Evolutionary conservation across 2,888 invertebrate species (phyloP).

Genomic region (Aleiodes testaceus): DNA sequence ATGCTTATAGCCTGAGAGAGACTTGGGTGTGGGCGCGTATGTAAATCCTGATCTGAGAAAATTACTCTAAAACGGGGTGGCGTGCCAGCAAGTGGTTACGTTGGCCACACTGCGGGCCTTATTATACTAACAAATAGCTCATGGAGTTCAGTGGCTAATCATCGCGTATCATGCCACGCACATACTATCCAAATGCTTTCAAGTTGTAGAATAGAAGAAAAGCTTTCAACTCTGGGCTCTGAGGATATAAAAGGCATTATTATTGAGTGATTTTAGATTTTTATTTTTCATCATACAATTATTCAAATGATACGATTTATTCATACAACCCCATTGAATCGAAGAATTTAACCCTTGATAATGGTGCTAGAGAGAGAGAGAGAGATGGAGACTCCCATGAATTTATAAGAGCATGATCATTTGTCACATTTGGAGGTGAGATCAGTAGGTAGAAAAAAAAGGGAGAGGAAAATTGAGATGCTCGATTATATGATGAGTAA

Average conservation of each 20-base stretch:
- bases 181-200: constrained; percentile 47
- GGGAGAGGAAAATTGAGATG: constrained; percentile 23
- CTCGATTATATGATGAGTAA: constrained; percentile 73
- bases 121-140: constrained; percentile 74
- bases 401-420: constrained; percentile 72
- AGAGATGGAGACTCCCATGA: constrained; percentile 71
- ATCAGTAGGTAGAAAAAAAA: constrained; percentile 48
- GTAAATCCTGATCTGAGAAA: constrained; percentile 72
- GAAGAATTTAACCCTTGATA: not conserved
- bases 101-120: constrained; percentile 70
- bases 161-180: constrained; percentile 71
- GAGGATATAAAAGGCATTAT: not conserved
- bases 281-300: not conserved
- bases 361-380: not conserved
- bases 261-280: not conserved
- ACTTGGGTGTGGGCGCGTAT: constrained; percentile 56
- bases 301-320: not conserved
- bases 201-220: constrained; percentile 25
- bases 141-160: constrained; percentile 70
- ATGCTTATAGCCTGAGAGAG: constrained; percentile 16
- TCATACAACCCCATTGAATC: not conserved
- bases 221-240: not conserved
- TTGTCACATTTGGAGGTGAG: constrained; percentile 67
- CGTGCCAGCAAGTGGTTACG: constrained; percentile 71
- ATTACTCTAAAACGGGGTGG: constrained; percentile 72